Evolutionary conservation across 2,113 vertebrate genomes (phyloP), one percentile per base, ranked within the genome.

Genomic region (Lynx canadensis): DNA sequence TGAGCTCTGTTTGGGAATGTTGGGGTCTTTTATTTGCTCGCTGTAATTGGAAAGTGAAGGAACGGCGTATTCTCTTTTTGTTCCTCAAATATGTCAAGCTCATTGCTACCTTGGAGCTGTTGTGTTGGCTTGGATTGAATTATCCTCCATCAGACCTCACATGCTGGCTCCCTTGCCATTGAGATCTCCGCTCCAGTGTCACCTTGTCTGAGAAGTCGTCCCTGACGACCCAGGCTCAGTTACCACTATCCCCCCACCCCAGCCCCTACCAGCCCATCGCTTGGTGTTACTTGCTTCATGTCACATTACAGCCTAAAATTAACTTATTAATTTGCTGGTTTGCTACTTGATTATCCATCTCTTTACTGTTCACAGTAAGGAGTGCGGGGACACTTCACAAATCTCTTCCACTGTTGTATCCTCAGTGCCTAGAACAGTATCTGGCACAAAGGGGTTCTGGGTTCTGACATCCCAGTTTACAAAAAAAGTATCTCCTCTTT

Each of bases 1-100:
- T 41, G 9, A 27, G 41, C n/a, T 95, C 81, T 41, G 7, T 71
- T 94, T 41, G 52, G 55, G 36, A 90, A 88, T 74, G 76, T 2
- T 73, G 25, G n/a, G 36, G 27, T 65, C 74, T 93, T 80, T 16
- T 71, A 65, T 95, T 73, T 82, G 9, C 69, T 92, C 25, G 50
- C 27, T 55, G 36, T 93, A 27, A 74, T 68, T 78, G 41, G 69
- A 74, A 89, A 89, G 73, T 80, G 85, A 95, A 87, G 68, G 31
- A 23, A 73, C 14, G 0, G 1, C 25, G 11, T 4, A 1, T 92
- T 88, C 88, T 18, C 36, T 83, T 36, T 92, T 92, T 63, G 36
- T 91, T 68, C 76, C 52, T 78, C n/a, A 57, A 36, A 23, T 41
- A 36, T 33, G 76, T 76, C 69, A 19, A 16, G 45, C 33, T 85